Conservation (phyloP, 2,113 vertebrate genomes). For the Indicator indicator region DNA sequence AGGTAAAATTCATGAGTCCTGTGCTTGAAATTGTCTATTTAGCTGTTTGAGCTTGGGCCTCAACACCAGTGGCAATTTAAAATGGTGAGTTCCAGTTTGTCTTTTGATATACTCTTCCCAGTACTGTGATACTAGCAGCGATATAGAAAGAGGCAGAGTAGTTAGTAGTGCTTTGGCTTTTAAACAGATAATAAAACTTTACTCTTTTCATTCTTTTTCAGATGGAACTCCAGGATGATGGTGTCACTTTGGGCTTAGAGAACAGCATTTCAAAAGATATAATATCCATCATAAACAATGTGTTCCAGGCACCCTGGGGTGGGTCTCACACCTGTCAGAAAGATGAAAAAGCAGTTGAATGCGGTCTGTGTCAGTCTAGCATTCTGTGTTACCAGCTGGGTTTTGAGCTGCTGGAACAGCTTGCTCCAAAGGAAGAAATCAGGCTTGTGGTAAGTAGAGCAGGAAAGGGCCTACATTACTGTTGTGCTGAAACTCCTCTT, state of each 20-base stretch:
- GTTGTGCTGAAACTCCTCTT: not conserved
- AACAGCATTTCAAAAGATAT: constrained; percentile 94
- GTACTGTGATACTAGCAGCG: not conserved
- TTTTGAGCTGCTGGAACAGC: constrained; percentile 92
- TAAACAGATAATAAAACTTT: constrained; percentile 28
- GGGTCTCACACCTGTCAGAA: constrained; percentile 98
- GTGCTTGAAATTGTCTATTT: not conserved
- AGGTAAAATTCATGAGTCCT: not conserved
- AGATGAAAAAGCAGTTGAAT: constrained; percentile 92
- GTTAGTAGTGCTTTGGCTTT: not conserved
- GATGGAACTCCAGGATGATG: constrained; percentile 99
- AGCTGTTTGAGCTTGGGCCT: not conserved
- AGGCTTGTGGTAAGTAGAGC: constrained; percentile 92
- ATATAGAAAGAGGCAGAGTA: not conserved
- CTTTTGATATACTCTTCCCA: not conserved
- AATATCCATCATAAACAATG: constrained; percentile 97
- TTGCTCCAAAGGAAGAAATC: constrained; percentile 96
- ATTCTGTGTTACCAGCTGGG: constrained; percentile 98
- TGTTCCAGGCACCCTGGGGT: constrained; percentile 98
- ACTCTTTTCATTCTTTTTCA: constrained; percentile 68
- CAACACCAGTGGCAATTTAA: not conserved
- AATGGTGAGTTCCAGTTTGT: not conserved
- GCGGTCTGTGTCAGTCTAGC: constrained; percentile 95
- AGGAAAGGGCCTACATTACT: not conserved
- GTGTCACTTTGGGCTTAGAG: constrained; percentile 93